phyloP scores from a whole-genome alignment of 2,888 invertebrate genomes.

The Selenia dentaria region DNA sequence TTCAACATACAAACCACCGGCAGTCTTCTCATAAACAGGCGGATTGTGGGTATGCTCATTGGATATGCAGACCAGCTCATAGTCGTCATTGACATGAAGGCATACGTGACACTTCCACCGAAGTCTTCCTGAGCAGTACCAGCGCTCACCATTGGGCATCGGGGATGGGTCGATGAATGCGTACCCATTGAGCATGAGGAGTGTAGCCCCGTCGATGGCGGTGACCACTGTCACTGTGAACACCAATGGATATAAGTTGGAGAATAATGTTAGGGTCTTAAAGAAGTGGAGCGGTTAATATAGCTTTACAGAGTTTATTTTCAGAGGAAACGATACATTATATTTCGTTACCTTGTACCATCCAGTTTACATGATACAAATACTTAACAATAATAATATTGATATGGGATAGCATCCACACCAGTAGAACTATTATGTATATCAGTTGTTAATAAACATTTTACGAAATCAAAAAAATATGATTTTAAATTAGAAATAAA shows the following conservation, averaged over 20 bases:
- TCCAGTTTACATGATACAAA: too few species aligned
- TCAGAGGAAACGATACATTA: too few species aligned
- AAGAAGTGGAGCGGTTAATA: too few species aligned
- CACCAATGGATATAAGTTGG: slow-evolving; percentile 14
- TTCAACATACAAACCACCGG: slow-evolving; percentile 64
- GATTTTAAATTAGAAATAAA: too few species aligned
- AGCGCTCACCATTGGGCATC: slow-evolving; percentile 69
- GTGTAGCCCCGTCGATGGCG: slow-evolving; percentile 70
- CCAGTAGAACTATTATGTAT: too few species aligned
- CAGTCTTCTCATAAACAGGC: slow-evolving; percentile 64
- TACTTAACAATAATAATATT: too few species aligned
- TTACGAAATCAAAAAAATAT: too few species aligned
- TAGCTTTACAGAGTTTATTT: too few species aligned
- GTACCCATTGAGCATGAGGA: slow-evolving; percentile 73
- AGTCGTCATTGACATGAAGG: slow-evolving; percentile 75
- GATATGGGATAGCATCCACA: too few species aligned
- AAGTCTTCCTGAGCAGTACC: slow-evolving; percentile 73
- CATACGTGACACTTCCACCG: slow-evolving; percentile 70
- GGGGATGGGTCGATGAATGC: slow-evolving; percentile 74
- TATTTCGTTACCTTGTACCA: too few species aligned
- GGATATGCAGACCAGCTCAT: slow-evolving; percentile 72
- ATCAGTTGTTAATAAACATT: too few species aligned
- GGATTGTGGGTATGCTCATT: slow-evolving; percentile 67
- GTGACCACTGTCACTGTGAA: slow-evolving; percentile 76
- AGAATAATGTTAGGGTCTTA: not conserved